phyloP scores from a whole-genome alignment of 1,140 invertebrate species.

The Maniola jurtina region DNA sequence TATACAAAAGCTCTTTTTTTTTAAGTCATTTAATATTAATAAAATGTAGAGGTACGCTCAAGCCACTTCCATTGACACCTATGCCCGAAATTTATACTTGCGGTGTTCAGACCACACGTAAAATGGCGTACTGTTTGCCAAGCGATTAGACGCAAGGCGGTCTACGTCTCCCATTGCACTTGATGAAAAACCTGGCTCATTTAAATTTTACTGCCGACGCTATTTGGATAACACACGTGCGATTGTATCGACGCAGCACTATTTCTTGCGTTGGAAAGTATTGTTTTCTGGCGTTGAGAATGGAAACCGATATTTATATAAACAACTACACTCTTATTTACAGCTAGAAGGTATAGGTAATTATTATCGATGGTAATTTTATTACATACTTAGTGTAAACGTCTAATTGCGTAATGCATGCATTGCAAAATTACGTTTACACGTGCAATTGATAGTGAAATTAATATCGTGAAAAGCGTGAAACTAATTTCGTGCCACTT shows the following conservation, averaged over 20 bases:
- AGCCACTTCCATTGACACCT: constrained; percentile 16
- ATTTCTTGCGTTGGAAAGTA: not conserved
- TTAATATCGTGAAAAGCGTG: too few species aligned
- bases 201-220: constrained; percentile 20
- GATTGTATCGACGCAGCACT: constrained; percentile 3
- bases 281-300: constrained; percentile 2
- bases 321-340: not conserved
- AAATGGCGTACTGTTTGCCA: constrained; percentile 27
- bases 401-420: too few species aligned
- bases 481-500: too few species aligned
- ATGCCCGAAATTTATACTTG: constrained; percentile 3
- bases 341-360: too few species aligned
- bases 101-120: constrained; percentile 28
- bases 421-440: too few species aligned
- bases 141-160: constrained; percentile 33
- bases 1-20: too few species aligned
- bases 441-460: too few species aligned
- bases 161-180: constrained; percentile 21
- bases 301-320: not conserved
- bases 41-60: not conserved
- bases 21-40: too few species aligned
- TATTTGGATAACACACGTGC: constrained; percentile 1
- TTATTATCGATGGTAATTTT: too few species aligned
- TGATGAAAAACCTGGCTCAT: constrained; percentile 35
- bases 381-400: too few species aligned